Percentiles rank a stretch among this genome's conserved stretches.
phyloP scores from a whole-genome alignment of 2,888 invertebrate species.

The Teleiodes luculella region DNA sequence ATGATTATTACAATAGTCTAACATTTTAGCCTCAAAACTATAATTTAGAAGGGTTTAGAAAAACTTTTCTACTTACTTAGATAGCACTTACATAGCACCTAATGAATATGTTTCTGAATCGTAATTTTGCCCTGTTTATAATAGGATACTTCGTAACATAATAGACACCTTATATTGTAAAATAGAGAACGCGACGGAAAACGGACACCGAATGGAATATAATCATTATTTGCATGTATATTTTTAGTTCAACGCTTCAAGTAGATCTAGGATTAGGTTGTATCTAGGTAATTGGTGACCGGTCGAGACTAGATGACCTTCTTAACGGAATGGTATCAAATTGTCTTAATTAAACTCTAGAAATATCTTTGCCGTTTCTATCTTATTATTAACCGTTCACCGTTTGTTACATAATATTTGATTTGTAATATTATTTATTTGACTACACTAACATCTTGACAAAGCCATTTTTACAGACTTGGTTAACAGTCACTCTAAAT shows the following conservation, averaged over 20 bases:
- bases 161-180: too few species aligned
- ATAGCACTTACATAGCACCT: too few species aligned
- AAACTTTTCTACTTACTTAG: too few species aligned
- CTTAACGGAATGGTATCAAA: conserved; percentile 39
- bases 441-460: too few species aligned
- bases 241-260: conserved; percentile 34
- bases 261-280: conserved; percentile 29
- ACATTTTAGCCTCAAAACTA: too few species aligned
- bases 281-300: conserved; percentile 42
- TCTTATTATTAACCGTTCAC: conserved; percentile 24
- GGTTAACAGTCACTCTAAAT: too few species aligned
- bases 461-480: too few species aligned
- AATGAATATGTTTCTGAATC: too few species aligned
- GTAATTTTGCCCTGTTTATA: too few species aligned
- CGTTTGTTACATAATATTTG: conserved; percentile 19
- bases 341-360: conserved; percentile 31
- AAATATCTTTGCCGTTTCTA: conserved; percentile 31
- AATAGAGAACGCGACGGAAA: conserved; percentile 22
- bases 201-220: conserved; percentile 29
- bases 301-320: conserved; percentile 43
- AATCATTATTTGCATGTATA: conserved; percentile 37
- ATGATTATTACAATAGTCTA: too few species aligned
- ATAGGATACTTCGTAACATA: too few species aligned
- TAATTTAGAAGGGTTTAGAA: too few species aligned
- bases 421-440: conserved; percentile 7